A percentile compares a stretch with the other conserved stretches of the same genome.
These are phyloP conservation scores for Varecia variegata DNA, from an alignment of 2,797 vertebrate genomes.

Conservation along the genomic window DNA sequence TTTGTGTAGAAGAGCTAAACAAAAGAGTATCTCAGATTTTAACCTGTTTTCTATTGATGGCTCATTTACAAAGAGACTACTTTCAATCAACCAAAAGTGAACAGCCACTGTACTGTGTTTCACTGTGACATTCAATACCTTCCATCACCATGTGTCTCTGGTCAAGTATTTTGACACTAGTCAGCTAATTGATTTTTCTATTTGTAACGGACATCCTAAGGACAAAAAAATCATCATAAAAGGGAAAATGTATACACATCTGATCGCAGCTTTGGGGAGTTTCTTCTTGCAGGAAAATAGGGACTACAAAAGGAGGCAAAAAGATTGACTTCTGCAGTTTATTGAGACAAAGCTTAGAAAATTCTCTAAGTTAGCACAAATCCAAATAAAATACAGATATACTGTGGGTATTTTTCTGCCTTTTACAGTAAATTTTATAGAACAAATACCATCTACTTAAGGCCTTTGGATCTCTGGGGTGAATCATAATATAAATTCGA, in stretches of 20 bases:
- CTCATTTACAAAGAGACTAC: conserved; percentile 2
- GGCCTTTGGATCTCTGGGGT: background rate
- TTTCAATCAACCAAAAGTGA: background rate
- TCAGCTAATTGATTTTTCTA: background rate
- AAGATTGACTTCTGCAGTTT: background rate
- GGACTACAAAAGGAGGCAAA: conserved; percentile 19
- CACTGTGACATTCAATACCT: background rate
- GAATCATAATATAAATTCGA: conserved; percentile 43
- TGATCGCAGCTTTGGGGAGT: background rate
- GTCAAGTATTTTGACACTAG: background rate
- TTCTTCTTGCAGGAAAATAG: background rate
- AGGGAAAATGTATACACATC: background rate
- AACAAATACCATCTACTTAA: conserved; percentile 33
- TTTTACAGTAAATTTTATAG: conserved; percentile 4
- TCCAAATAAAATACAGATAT: conserved; percentile 33
- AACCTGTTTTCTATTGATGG: background rate
- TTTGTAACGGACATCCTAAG: conserved; percentile 24
- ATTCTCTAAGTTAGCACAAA: conserved; percentile 26
- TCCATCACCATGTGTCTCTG: background rate
- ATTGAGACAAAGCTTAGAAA: conserved; percentile 42
- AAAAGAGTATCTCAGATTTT: conserved; percentile 57
- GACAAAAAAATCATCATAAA: conserved; percentile 13
- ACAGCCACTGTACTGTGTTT: background rate
- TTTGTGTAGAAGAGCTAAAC: conserved; percentile 51
- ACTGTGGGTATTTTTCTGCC: background rate